Percentiles rank a stretch among this genome's conserved stretches.
phyloP scores from a whole-genome alignment of 2,888 invertebrate genomes.

The Lasioglossum oenotherae region DNA sequence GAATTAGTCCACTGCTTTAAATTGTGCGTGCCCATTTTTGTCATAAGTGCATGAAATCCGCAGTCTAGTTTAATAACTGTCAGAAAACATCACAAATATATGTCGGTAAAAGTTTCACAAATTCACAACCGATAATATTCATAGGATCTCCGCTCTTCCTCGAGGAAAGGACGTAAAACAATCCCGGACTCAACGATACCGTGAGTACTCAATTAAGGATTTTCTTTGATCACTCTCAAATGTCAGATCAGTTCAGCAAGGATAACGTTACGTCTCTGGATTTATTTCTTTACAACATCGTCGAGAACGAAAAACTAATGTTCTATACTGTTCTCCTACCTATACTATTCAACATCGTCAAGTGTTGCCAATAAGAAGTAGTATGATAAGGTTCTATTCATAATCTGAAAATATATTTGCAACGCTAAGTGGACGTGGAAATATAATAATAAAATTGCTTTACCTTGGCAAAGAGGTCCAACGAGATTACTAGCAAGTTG shows the following conservation, averaged over 20 bases:
- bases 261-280: background rate
- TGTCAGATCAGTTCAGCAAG: background rate
- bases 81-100: too few relatives aligned
- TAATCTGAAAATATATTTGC: background rate
- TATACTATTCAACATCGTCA: background rate
- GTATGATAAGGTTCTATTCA: background rate
- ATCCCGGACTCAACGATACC: background rate
- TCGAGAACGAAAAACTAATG: background rate
- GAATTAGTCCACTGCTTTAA: too few relatives aligned
- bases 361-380: slow-evolving; percentile 6
- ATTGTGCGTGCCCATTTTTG: too few relatives aligned
- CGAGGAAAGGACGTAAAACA: background rate
- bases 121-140: too few relatives aligned
- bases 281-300: background rate
- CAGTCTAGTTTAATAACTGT: too few relatives aligned
- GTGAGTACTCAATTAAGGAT: background rate
- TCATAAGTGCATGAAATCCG: too few relatives aligned
- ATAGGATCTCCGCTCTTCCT: background rate
- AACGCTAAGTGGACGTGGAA: background rate
- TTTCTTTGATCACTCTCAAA: background rate
- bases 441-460: background rate
- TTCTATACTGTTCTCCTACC: background rate
- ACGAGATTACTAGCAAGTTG: background rate
- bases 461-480: slow-evolving; percentile 5
- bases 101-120: background rate